These are phyloP conservation scores for Sylvicapra grimmia DNA, from an alignment of 2,113 vertebrate genomes.

Conservation along the genomic window DNA sequence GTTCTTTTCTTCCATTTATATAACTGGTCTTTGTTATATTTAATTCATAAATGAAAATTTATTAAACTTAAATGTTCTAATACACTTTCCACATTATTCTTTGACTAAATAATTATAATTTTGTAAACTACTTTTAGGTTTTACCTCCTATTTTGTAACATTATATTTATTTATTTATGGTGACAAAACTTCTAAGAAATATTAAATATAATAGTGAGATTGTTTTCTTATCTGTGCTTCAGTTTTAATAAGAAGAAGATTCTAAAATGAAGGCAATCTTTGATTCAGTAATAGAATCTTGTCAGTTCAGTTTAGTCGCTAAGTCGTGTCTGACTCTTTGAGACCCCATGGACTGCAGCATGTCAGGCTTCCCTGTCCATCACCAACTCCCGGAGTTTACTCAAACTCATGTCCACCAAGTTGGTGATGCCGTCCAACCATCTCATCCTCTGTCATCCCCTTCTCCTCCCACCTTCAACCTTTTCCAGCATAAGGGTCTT, in stretches of 20 bases:
- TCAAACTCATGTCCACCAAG: not conserved
- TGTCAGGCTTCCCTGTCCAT: not conserved
- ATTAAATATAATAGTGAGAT: not conserved
- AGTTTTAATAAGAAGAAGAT: too few species aligned
- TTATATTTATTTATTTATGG: not conserved
- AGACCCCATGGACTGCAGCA: not conserved
- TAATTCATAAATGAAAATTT: not conserved
- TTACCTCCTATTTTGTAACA: not conserved
- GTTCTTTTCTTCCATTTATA: not conserved
- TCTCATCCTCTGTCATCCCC: not conserved
- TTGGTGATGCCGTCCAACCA: not conserved
- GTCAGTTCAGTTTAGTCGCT: not conserved
- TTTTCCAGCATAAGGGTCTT: not conserved
- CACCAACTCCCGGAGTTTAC: fast-evolving
- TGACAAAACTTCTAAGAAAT: not conserved
- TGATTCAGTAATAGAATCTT: not conserved
- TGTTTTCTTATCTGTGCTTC: not conserved
- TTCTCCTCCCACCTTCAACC: not conserved
- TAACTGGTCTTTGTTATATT: not conserved
- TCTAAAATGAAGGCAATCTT: too few species aligned
- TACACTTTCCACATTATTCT: not conserved
- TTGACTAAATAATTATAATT: not conserved
- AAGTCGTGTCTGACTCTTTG: not conserved
- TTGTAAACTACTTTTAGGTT: not conserved
- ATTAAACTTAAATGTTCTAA: not conserved